A percentile compares a stretch with the other conserved stretches of the same genome.
phyloP scores from a whole-genome alignment of 2,113 vertebrate genomes.

The Rafetus swinhoei region DNA sequence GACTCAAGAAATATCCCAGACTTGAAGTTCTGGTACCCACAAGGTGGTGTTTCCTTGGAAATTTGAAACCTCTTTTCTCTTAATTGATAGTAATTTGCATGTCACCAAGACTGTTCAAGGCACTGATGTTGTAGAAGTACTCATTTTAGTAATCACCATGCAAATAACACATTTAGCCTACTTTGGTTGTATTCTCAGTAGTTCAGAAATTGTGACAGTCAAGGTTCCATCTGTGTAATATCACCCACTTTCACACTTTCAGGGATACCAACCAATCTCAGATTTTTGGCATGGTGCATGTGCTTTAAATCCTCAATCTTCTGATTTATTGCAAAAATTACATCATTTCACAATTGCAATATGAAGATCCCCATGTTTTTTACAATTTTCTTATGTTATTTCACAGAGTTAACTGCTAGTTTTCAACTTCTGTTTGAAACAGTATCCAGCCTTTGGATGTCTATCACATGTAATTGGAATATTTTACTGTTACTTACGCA shows the following conservation, averaged over 20 bases:
- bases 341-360: slow-evolving; percentile 53
- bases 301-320: slow-evolving; percentile 56
- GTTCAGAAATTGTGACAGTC: slow-evolving; percentile 52
- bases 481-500: background rate
- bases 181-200: slow-evolving; percentile 16
- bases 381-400: background rate
- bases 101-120: slow-evolving; percentile 32
- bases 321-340: slow-evolving; percentile 58
- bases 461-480: background rate
- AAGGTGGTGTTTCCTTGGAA: background rate
- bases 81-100: background rate
- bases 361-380: slow-evolving; percentile 32
- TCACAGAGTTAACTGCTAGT: background rate
- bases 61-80: background rate
- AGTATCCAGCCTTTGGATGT: rapidly evolving
- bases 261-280: slow-evolving; percentile 53
- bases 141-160: slow-evolving; percentile 52
- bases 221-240: slow-evolving; percentile 55
- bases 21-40: background rate
- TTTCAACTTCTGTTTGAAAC: background rate
- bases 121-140: slow-evolving; percentile 42
- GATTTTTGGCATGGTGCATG: slow-evolving; percentile 42
- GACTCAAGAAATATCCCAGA: slow-evolving; percentile 5
- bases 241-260: slow-evolving; percentile 58
- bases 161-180: slow-evolving; percentile 29